These are phyloP conservation scores for Grammomys surdaster DNA, from an alignment of 2,113 vertebrate species.

Conservation along the genomic window DNA sequence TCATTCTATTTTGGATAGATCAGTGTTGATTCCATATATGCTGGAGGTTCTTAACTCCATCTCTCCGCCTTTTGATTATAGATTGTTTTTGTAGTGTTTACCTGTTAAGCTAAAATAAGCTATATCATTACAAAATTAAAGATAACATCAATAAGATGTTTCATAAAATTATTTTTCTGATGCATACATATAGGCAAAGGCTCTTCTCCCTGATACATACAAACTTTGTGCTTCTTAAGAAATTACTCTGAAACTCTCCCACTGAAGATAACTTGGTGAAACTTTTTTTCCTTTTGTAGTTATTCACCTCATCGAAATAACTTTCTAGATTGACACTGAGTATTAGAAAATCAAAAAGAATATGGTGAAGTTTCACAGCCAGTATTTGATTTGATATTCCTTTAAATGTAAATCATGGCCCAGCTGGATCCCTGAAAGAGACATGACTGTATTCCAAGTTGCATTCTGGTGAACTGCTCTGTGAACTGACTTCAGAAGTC, in stretches of 20 bases:
- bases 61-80: background rate
- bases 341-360: conserved; percentile 66
- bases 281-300: background rate
- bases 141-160: background rate
- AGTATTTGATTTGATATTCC: conserved; percentile 47
- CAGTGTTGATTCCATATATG: background rate
- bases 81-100: background rate
- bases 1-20: background rate
- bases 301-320: conserved; percentile 42
- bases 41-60: background rate
- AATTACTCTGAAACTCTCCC: background rate
- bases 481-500: conserved; percentile 59
- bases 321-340: conserved; percentile 42
- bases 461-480: background rate
- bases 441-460: background rate
- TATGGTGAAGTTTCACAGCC: conserved; percentile 28
- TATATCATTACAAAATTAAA: background rate
- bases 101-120: background rate
- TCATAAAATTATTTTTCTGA: conserved; percentile 15
- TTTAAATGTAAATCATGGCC: conserved; percentile 68
- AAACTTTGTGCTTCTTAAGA: conserved; percentile 26
- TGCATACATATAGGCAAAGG: background rate
- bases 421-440: conserved; percentile 23
- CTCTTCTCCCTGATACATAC: background rate
- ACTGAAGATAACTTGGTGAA: conserved; percentile 21